Evolutionary conservation across 2,113 vertebrate species (phyloP).

Genomic region (Lophochroa leadbeateri): DNA sequence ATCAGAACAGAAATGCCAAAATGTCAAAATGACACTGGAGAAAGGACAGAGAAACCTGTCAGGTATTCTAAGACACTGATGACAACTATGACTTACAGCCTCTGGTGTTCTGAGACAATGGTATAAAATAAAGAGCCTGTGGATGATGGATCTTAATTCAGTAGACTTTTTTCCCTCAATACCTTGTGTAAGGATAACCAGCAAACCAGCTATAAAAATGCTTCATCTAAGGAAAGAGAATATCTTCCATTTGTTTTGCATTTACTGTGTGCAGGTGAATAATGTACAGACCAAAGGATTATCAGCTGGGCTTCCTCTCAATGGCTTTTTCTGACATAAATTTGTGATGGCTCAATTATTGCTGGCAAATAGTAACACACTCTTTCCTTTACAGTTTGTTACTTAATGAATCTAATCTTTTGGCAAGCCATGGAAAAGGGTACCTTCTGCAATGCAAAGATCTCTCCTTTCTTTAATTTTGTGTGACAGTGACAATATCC

Average conservation of each 20-base stretch:
- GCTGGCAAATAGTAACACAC: not conserved
- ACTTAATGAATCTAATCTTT: not conserved
- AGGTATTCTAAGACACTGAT: not conserved
- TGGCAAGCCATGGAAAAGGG: not conserved
- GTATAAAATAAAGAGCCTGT: not conserved
- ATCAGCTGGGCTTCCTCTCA: not conserved
- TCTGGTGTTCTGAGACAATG: not conserved
- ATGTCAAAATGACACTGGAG: not conserved
- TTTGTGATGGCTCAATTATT: not conserved
- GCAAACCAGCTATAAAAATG: not conserved
- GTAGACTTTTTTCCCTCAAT: accelerated
- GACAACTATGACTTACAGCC: not conserved
- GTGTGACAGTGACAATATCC: not conserved
- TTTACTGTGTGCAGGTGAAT: not conserved
- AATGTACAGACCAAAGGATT: not conserved
- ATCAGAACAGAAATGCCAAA: not conserved
- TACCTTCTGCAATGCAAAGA: not conserved
- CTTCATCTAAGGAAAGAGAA: not conserved
- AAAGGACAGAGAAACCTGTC: not conserved
- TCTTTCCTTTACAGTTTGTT: not conserved
- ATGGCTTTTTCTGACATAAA: not conserved
- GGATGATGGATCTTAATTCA: not conserved
- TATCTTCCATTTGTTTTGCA: not conserved
- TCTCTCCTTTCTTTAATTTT: not conserved
- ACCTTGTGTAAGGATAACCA: not conserved